Percentiles rank a stretch among this genome's conserved stretches.
Conservation (phyloP, 2,888 invertebrate species). For the Drosophila algonquin region DNA sequence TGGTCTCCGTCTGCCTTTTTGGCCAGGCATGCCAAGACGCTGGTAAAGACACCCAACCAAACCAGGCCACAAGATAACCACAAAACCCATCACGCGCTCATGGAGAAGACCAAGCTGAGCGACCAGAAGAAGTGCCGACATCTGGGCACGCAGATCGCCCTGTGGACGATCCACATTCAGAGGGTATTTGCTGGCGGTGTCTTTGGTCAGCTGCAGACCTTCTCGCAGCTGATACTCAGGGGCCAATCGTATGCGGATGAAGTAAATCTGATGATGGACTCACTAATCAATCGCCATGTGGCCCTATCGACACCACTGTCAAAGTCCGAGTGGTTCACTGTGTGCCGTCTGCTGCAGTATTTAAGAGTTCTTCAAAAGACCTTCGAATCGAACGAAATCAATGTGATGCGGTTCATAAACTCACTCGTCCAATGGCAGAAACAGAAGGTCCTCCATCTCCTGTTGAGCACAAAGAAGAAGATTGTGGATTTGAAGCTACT, state of each 20-base stretch:
- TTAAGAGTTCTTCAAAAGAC: slow-evolving; percentile 90
- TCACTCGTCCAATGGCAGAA: slow-evolving; percentile 90
- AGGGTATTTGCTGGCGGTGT: slow-evolving; percentile 84
- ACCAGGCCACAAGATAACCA: slow-evolving; percentile 84
- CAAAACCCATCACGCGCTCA: slow-evolving; percentile 85
- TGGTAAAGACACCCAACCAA: slow-evolving; percentile 83
- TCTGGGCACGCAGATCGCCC: slow-evolving; percentile 84
- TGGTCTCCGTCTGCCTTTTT: slow-evolving; percentile 95
- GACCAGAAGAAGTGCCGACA: slow-evolving; percentile 85
- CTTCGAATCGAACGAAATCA: slow-evolving; percentile 88
- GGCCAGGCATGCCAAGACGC: slow-evolving; percentile 86
- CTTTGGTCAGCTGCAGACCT: slow-evolving; percentile 85
- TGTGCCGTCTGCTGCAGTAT: slow-evolving; percentile 92
- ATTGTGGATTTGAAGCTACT: slow-evolving; percentile 62
- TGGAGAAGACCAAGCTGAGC: slow-evolving; percentile 81
- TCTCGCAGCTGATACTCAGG: slow-evolving; percentile 79
- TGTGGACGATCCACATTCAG: slow-evolving; percentile 88
- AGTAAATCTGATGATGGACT: slow-evolving; percentile 86
- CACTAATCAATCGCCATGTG: slow-evolving; percentile 88
- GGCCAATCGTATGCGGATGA: slow-evolving; percentile 89
- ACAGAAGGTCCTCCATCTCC: slow-evolving; percentile 77
- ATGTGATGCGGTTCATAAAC: slow-evolving; percentile 89
- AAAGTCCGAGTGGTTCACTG: slow-evolving; percentile 88
- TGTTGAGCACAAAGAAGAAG: slow-evolving; percentile 49
- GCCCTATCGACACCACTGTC: slow-evolving; percentile 90